These are phyloP conservation scores for Grammomys surdaster DNA, from an alignment of 2,113 vertebrate genomes.

Conservation along the genomic window DNA sequence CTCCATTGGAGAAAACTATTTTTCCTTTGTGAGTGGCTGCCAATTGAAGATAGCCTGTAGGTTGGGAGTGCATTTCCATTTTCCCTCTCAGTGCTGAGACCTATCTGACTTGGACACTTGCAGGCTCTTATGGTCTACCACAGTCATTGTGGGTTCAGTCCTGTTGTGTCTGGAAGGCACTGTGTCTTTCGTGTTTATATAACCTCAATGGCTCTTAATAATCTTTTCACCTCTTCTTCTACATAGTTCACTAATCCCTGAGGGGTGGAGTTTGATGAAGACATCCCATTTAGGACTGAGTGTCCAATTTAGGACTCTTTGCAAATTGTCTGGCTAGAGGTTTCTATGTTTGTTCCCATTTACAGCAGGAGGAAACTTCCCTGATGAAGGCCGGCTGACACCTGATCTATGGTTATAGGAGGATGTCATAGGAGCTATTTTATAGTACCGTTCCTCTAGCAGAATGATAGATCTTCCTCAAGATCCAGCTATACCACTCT, in stretches of 20 bases:
- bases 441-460: neutral
- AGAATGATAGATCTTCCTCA: too few relatives aligned
- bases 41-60: neutral
- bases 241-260: neutral
- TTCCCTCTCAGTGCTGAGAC: neutral
- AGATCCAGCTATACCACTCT: too few relatives aligned
- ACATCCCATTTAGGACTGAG: neutral
- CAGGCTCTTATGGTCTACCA: neutral
- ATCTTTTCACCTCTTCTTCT: neutral
- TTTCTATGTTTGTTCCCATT: neutral
- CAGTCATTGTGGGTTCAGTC: neutral
- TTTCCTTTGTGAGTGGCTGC: neutral
- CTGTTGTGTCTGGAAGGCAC: neutral
- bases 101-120: neutral
- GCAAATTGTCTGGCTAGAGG: neutral
- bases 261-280: neutral
- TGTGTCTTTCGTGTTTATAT: neutral
- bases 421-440: neutral
- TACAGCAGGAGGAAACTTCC: neutral
- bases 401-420: neutral
- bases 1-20: neutral
- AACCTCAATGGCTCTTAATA: neutral
- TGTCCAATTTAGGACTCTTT: neutral
- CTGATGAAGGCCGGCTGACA: neutral
- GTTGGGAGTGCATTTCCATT: neutral